Conservation (phyloP, 2,113 vertebrate genomes). For the Calidris pugnax region DNA sequence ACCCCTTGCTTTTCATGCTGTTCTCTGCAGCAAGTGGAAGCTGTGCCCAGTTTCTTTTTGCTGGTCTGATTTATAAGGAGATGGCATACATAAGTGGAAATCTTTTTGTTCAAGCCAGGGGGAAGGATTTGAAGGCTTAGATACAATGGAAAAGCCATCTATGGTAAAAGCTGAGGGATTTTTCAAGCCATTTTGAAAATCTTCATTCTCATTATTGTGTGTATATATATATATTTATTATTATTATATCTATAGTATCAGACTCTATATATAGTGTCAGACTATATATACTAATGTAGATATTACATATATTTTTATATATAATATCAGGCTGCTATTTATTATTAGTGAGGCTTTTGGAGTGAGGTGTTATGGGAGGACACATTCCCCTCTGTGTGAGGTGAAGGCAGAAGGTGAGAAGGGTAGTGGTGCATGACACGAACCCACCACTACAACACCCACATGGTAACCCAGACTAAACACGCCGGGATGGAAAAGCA, state of each 20-base stretch:
- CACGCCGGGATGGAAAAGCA: not conserved
- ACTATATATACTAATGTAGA: not conserved
- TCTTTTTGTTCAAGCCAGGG: not conserved
- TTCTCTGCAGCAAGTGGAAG: not conserved
- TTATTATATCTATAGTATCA: not conserved
- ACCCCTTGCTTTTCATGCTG: rapidly evolving
- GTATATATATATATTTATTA: not conserved
- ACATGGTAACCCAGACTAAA: not conserved
- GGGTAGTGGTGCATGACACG: rapidly evolving
- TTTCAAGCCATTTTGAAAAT: not conserved
- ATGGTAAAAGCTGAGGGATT: not conserved
- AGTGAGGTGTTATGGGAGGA: not conserved
- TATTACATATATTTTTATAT: not conserved
- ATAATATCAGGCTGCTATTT: not conserved
- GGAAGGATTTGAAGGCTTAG: not conserved
- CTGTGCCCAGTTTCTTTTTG: not conserved
- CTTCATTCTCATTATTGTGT: not conserved
- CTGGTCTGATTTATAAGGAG: constrained; percentile 9
- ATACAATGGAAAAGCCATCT: not conserved
- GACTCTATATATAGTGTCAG: not conserved
- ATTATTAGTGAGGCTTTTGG: not conserved
- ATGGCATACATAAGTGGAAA: not conserved
- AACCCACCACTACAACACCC: not conserved
- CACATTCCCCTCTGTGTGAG: too few relatives aligned
- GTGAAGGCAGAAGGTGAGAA: not conserved